Evolutionary conservation across 30 jellyfish, hydroid and myxozoan species (phyloP).

Genomic region (Chironex yamaguchii): DNA sequence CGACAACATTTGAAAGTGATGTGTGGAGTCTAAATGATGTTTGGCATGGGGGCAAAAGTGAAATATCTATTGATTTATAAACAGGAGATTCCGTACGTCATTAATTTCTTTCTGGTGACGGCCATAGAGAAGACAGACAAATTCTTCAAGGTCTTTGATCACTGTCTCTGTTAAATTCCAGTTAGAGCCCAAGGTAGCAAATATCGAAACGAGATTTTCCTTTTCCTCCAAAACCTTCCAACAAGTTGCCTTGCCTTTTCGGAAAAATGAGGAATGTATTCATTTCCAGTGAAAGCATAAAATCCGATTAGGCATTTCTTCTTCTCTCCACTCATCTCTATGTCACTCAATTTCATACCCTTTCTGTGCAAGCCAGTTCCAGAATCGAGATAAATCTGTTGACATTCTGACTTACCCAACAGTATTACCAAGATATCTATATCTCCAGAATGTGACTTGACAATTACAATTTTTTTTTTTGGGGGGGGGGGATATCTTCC

Average conservation of each 20-base stretch:
- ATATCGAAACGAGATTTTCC: not conserved
- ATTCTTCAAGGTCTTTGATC: slow-evolving; percentile 1
- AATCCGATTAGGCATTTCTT: slow-evolving; percentile 2
- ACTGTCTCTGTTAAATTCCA: slow-evolving; percentile 21
- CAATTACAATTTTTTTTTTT: not conserved
- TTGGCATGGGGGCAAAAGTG: slow-evolving; percentile 27
- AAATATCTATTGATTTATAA: not conserved
- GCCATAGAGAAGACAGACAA: slow-evolving; percentile 3
- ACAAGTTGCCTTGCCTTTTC: not conserved
- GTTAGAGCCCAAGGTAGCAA: not conserved
- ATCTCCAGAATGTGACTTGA: slow-evolving; percentile 35
- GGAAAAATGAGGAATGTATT: not conserved
- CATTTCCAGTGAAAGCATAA: slow-evolving; percentile 11
- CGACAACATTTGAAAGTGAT: slow-evolving; percentile 1
- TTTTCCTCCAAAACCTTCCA: not conserved
- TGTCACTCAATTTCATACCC: slow-evolving; percentile 24
- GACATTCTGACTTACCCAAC: not conserved
- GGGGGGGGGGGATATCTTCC: not conserved
- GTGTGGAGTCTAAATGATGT: slow-evolving; percentile 28
- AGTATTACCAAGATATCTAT: slow-evolving; percentile 20
- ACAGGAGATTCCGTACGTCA: not conserved
- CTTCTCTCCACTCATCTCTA: not conserved
- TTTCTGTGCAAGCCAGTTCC: slow-evolving; percentile 31
- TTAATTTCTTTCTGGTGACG: not conserved
- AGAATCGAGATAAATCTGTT: slow-evolving; percentile 8